Conservation (phyloP, 2,797 vertebrate genomes). For the Brotula barbata region DNA sequence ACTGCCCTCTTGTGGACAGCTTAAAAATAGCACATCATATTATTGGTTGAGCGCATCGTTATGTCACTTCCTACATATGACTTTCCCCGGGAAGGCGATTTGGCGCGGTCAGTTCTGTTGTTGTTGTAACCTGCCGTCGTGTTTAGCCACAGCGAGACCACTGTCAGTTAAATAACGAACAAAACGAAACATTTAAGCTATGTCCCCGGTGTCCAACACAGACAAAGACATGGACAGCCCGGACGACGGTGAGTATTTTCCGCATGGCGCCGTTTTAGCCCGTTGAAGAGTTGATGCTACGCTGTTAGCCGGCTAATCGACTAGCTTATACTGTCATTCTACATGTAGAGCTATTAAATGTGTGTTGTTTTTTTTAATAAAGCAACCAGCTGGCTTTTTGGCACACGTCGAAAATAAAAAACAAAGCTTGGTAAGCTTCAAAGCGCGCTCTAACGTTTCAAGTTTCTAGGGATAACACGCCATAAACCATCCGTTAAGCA, state of each 20-base stretch:
- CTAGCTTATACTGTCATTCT: background rate
- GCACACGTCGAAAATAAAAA: no score
- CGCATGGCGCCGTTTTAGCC: background rate
- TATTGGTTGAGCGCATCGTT: conserved; percentile 32
- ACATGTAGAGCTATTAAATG: no score
- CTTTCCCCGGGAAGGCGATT: conserved; percentile 81
- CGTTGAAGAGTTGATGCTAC: background rate
- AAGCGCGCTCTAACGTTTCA: no score
- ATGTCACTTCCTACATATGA: conserved; percentile 78
- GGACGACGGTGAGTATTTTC: conserved; percentile 67
- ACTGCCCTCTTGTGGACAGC: conserved; percentile 33
- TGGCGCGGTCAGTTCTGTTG: conserved; percentile 76
- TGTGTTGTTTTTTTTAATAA: no score
- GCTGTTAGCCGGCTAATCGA: conserved; percentile 29
- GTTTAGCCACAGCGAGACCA: background rate
- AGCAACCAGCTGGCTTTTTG: background rate
- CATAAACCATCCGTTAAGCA: no score
- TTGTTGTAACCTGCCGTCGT: conserved; percentile 52
- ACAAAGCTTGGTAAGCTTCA: no score
- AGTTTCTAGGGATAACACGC: no score
- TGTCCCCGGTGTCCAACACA: conserved; percentile 78
- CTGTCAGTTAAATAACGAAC: conserved; percentile 22
- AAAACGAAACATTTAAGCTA: conserved; percentile 23
- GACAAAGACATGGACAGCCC: conserved; percentile 74
- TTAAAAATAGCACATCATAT: fast-evolving